Conservation (phyloP, 2,797 vertebrate species). For the Coregonus ussuriensis region DNA sequence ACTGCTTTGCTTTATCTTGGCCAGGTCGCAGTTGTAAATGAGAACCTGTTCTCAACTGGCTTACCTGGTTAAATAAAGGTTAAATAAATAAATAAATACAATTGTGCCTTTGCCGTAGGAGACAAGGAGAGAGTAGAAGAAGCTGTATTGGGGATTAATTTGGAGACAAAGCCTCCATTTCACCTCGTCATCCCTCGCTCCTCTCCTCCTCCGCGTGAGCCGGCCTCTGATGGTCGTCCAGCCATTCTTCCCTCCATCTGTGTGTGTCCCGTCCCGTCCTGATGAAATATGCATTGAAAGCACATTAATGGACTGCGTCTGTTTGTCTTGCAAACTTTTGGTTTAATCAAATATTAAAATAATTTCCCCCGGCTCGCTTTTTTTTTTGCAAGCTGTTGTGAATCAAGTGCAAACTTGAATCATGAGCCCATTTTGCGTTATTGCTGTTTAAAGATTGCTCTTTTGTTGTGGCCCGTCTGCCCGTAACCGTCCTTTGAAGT, state of each 20-base stretch:
- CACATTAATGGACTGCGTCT: constrained; percentile 25
- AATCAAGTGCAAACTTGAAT: constrained; percentile 45
- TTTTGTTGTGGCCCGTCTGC: constrained; percentile 55
- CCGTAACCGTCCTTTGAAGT: constrained; percentile 52
- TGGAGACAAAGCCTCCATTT: neutral
- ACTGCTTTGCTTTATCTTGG: too few relatives aligned
- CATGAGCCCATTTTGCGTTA: constrained; percentile 39
- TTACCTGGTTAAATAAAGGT: too few relatives aligned
- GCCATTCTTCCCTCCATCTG: neutral
- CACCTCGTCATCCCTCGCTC: neutral
- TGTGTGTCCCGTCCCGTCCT: neutral
- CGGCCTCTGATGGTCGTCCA: neutral
- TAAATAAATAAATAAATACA: too few relatives aligned
- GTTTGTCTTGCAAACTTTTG: constrained; percentile 23
- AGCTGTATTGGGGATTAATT: neutral
- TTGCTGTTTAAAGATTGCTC: constrained; percentile 52
- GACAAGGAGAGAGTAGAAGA: too few relatives aligned
- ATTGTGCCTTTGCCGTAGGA: neutral
- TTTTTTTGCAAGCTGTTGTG: constrained; percentile 43
- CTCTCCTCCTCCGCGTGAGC: neutral
- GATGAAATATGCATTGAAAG: constrained; percentile 5
- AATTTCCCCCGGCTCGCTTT: neutral
- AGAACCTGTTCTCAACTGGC: too few relatives aligned
- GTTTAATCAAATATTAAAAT: constrained; percentile 37
- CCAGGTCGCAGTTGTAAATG: too few relatives aligned